phyloP scores from a whole-genome alignment of 2,113 vertebrate species.

The Microtus richardsoni region DNA sequence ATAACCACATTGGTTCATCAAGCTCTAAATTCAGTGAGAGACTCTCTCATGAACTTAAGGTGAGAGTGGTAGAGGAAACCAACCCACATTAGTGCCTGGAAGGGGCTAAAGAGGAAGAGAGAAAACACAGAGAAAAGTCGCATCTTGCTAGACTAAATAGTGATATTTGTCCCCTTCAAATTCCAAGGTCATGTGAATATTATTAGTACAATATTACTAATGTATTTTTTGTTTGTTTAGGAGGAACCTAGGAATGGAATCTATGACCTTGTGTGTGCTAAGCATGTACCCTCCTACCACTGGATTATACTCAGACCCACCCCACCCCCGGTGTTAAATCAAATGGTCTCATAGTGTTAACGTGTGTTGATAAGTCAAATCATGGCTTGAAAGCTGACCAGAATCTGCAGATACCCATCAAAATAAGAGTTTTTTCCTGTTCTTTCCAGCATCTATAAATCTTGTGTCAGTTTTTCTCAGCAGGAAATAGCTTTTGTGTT shows the following conservation, averaged over 20 bases:
- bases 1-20: background rate
- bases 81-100: background rate
- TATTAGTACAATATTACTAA: background rate
- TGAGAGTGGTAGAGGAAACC: background rate
- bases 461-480: constrained; percentile 38
- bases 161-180: background rate
- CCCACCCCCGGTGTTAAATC: background rate
- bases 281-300: background rate
- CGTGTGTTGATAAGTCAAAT: constrained; percentile 8
- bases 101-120: background rate
- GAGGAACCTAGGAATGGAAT: background rate
- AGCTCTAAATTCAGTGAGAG: background rate
- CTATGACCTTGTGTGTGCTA: background rate
- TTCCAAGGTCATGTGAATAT: background rate
- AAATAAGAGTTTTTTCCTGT: constrained; percentile 47
- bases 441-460: constrained; percentile 10
- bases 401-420: background rate
- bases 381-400: background rate
- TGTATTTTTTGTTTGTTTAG: background rate
- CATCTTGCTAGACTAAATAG: constrained; percentile 28
- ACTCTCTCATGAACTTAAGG: background rate
- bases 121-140: background rate
- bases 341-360: background rate
- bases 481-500: constrained; percentile 24
- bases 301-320: background rate